Conservation (phyloP, 2,888 invertebrate species). For the Palloptera scutellata region DNA sequence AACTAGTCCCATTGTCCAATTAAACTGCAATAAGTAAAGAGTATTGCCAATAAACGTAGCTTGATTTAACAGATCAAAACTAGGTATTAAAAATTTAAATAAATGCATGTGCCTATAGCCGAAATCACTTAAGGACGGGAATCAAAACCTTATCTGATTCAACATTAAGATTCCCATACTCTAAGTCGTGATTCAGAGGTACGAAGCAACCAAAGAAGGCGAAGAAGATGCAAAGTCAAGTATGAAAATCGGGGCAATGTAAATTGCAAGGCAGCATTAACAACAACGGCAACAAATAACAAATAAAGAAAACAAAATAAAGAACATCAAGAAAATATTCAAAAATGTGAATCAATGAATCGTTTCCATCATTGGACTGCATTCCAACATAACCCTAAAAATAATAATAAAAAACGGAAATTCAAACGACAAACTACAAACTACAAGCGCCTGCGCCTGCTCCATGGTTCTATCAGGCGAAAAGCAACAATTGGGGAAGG, state of each 20-base stretch:
- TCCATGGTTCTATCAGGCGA: background rate
- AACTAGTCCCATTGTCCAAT: background rate
- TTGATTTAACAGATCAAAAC: background rate
- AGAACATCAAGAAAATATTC: constrained; percentile 17
- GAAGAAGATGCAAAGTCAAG: background rate
- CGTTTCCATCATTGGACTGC: constrained; percentile 6
- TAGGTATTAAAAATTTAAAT: background rate
- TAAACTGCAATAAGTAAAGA: background rate
- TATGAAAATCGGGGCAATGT: constrained; percentile 32
- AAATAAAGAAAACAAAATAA: constrained; percentile 24
- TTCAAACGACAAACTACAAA: constrained; percentile 35
- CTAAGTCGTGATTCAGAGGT: background rate
- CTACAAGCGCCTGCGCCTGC: constrained; percentile 44
- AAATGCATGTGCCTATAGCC: background rate
- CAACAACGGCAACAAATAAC: constrained; percentile 25
- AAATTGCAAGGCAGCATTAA: constrained; percentile 34
- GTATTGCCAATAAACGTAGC: background rate
- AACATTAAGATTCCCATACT: constrained; percentile 7
- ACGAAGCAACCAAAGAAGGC: no score
- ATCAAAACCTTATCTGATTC: constrained; percentile 23
- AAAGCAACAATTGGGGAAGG: background rate
- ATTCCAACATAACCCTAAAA: constrained; percentile 10
- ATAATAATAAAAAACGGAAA: constrained; percentile 20
- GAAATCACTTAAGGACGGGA: constrained; percentile 7
- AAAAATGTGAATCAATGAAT: constrained; percentile 30